phyloP scores from a whole-genome alignment of 2,888 invertebrate genomes.

The Sminthurinus aureus region DNA sequence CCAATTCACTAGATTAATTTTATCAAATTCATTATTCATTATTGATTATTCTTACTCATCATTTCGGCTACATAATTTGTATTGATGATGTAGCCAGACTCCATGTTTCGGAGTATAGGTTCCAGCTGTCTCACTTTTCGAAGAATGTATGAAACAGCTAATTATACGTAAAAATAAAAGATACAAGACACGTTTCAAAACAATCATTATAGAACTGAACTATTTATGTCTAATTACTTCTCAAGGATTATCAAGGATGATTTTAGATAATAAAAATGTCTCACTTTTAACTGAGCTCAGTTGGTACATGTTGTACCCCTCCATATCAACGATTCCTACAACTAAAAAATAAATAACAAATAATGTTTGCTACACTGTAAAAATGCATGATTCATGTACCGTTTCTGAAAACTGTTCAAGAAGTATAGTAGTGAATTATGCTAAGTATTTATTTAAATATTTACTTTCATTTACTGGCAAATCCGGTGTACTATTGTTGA shows the following conservation, averaged over 20 bases:
- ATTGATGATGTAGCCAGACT: not conserved
- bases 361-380: not conserved
- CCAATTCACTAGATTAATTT: not conserved
- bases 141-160: not conserved
- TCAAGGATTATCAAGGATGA: no score
- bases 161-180: not conserved
- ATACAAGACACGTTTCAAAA: not conserved
- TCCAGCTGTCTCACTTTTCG: not conserved
- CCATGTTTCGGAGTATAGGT: not conserved
- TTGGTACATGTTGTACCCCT: not conserved
- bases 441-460: not conserved
- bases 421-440: not conserved
- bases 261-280: not conserved
- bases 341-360: not conserved
- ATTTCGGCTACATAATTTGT: not conserved
- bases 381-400: not conserved
- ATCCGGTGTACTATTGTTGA: not conserved
- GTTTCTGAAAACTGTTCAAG: not conserved
- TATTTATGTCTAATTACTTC: not conserved
- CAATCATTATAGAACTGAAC: not conserved
- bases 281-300: not conserved
- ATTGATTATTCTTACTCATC: not conserved
- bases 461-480: not conserved
- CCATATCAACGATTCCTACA: not conserved
- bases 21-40: no score